Evolutionary conservation across 2,113 vertebrate species (phyloP).

Genomic region (Halcyon senegalensis): DNA sequence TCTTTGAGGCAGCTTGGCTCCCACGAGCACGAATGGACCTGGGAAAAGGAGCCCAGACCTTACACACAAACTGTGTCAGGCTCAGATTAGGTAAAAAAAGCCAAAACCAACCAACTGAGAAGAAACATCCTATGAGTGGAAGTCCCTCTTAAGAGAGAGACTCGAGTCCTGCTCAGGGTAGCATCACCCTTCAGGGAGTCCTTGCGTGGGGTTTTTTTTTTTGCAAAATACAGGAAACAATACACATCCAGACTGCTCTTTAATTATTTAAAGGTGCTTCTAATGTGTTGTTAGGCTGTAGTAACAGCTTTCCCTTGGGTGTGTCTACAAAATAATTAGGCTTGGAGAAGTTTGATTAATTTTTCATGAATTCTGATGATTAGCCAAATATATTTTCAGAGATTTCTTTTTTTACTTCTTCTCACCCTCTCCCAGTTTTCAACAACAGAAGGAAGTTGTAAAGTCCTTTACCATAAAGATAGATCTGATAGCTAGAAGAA

Average conservation of each 20-base stretch:
- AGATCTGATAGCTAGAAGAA: not conserved
- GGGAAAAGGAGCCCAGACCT: not conserved
- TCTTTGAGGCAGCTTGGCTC: not conserved
- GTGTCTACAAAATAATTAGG: conserved; percentile 44
- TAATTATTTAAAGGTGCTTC: conserved; percentile 61
- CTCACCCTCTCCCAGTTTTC: not conserved
- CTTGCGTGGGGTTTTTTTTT: not conserved
- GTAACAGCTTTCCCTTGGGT: conserved; percentile 36
- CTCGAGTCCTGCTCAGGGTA: not conserved
- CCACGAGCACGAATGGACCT: fast-evolving
- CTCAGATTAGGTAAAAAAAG: not conserved
- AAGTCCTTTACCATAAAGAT: not conserved
- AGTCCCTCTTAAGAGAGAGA: not conserved
- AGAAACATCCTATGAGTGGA: not conserved
- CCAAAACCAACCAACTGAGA: not conserved
- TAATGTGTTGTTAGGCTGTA: conserved; percentile 26
- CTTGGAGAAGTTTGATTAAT: conserved; percentile 45
- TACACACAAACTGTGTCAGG: not conserved
- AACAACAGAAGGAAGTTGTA: not conserved
- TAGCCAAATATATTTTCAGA: not conserved
- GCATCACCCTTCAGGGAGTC: not conserved
- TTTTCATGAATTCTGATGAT: conserved; percentile 51
- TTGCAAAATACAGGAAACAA: not conserved
- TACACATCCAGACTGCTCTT: not conserved
- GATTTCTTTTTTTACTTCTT: not conserved